Evolutionary conservation across 1,140 invertebrate species (phyloP).

Genomic region (Arion vulgaris): DNA sequence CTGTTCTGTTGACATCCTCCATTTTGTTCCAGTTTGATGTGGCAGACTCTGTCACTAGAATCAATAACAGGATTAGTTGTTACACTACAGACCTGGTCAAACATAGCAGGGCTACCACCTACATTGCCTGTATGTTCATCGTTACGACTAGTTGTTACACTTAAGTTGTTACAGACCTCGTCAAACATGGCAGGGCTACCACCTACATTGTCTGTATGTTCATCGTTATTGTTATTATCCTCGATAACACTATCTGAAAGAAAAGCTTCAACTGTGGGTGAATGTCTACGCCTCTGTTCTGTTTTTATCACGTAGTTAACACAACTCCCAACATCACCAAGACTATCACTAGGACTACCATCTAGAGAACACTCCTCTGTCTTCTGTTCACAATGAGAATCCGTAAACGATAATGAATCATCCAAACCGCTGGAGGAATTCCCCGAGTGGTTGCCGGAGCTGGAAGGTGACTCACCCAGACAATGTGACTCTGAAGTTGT

Average conservation of each 20-base stretch:
- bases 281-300: not conserved
- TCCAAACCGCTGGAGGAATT: not conserved
- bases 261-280: not conserved
- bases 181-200: not conserved
- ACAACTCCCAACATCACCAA: not conserved
- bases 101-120: not conserved
- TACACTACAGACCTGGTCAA: not conserved
- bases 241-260: not conserved
- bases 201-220: no score
- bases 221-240: not conserved
- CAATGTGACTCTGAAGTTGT: not conserved
- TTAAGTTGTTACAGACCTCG: not conserved
- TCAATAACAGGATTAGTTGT: not conserved
- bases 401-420: not conserved
- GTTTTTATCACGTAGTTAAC: not conserved
- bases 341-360: not conserved
- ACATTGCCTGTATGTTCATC: not conserved
- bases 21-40: not conserved
- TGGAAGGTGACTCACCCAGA: not conserved
- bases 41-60: not conserved
- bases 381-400: not conserved
- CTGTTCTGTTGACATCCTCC: not conserved
- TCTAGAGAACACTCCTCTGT: not conserved
- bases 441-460: not conserved
- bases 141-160: not conserved